Evolutionary conservation across 2,888 invertebrate species (phyloP).

Genomic region (Galeopsomyia nigrocyanea): DNA sequence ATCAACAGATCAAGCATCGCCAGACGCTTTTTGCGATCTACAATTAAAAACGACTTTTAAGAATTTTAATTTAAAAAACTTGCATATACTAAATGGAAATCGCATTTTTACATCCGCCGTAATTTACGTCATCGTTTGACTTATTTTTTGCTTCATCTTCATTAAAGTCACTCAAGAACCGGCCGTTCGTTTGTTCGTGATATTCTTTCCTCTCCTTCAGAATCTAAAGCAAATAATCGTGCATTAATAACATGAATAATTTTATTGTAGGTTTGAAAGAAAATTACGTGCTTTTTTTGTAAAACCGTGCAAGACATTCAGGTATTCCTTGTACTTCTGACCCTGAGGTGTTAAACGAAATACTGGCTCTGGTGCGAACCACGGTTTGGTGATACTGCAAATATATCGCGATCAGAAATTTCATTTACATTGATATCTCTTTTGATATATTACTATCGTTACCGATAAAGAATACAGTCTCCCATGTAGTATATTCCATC

Average conservation of each 20-base stretch:
- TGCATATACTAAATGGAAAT: too few species aligned
- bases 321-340: slow-evolving; percentile 68
- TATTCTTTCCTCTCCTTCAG: slow-evolving; percentile 56
- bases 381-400: slow-evolving; percentile 69
- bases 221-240: slow-evolving; percentile 50
- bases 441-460: slow-evolving; percentile 11
- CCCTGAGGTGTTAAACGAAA: slow-evolving; percentile 72
- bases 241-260: neutral
- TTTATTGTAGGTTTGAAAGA: slow-evolving; percentile 61
- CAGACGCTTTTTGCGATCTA: slow-evolving; percentile 52
- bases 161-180: slow-evolving; percentile 17
- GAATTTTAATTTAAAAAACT: too few species aligned
- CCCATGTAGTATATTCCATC: slow-evolving; percentile 47
- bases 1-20: slow-evolving; percentile 62
- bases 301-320: slow-evolving; percentile 71
- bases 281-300: slow-evolving; percentile 59
- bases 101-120: neutral
- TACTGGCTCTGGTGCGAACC: slow-evolving; percentile 72
- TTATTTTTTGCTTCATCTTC: slow-evolving; percentile 9
- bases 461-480: slow-evolving; percentile 43
- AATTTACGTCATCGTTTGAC: neutral
- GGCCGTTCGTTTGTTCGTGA: slow-evolving; percentile 50
- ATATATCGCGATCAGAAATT: neutral
- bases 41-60: neutral
- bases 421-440: neutral